phyloP scores from a whole-genome alignment of 2,888 invertebrate genomes.

The Xestia sexstrigata region DNA sequence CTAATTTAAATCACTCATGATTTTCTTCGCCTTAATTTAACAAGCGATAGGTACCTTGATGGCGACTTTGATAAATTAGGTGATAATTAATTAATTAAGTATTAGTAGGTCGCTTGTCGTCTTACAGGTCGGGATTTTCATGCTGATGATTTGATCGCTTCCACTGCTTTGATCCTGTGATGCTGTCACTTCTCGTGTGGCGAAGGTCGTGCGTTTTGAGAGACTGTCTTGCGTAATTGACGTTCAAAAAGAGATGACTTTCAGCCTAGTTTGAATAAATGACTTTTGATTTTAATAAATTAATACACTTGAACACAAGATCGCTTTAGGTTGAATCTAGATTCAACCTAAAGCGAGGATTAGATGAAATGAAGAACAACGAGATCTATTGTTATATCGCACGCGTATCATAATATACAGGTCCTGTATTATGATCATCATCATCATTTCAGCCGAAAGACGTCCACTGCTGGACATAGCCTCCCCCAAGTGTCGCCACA shows the following conservation, averaged over 20 bases:
- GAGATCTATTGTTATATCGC: no score
- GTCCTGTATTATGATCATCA: no score
- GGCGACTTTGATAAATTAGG: constrained; percentile 12
- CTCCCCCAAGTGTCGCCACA: no score
- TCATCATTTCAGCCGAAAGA: no score
- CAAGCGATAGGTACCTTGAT: neutral
- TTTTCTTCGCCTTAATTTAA: neutral
- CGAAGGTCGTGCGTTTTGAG: neutral
- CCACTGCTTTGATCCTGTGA: neutral
- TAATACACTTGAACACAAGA: no score
- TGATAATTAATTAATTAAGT: constrained; percentile 11
- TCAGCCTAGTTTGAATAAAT: no score
- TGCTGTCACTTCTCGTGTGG: neutral
- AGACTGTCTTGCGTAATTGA: neutral
- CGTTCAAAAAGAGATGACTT: neutral
- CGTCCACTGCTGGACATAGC: no score
- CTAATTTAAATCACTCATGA: neutral
- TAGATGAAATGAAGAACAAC: no score
- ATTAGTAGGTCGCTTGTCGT: neutral
- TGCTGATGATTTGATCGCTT: neutral
- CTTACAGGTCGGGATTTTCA: neutral
- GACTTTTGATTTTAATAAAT: no score
- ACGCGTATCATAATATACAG: no score
- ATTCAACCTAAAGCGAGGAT: no score
- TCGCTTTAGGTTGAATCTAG: no score